Evolutionary conservation across 2,797 vertebrate genomes (phyloP), one percentile per base, ranked within the genome.

Genomic region (Mormyrops attenuatus): DNA sequence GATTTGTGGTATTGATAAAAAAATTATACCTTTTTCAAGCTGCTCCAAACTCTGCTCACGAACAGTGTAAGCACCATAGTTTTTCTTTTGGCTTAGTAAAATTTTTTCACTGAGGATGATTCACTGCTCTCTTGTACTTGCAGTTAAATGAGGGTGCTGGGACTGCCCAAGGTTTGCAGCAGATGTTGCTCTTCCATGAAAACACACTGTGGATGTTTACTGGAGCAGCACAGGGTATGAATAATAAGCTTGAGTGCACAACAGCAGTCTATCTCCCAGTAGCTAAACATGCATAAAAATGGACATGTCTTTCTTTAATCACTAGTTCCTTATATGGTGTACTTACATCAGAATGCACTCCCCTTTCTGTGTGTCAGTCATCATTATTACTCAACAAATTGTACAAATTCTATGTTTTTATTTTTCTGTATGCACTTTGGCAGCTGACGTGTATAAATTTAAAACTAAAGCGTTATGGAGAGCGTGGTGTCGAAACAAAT

Each of bases 201-300:
- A 84, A 84, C 47, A 52, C 44, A 85, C 44, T 85, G n/a, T 85
- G 26, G 49, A 53, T 85, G 84, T 50, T 85, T 85, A 82, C 77
- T 82, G 77, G 77, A 82, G 77, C 41, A 47, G 77, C 41, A n/a
- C 77, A 82, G 77, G 41, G 41, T 82, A 11, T 82, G 77, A 82
- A 82, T 82, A 82, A 82, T 82, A 82, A 82, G 77, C 77, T 44
- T 82, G 41, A 82, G 77, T 47, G 41, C 77, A 82, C 20, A 82
- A 82, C 38, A 82, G 38, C 77, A 44, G 77, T 82, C 77, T 82
- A 82, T 47, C 77, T 82, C 11, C 77, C 1, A 47, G 77, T 44
- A 82, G 38, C 41, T 47, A 82, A 47, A 82, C 77, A 82, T 47
- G 77, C 77, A 44, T 82, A 82, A 22, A 30, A 85, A 50, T 26